Percentiles rank a stretch among this genome's conserved stretches.
Conservation (phyloP, 2,113 vertebrate species). For the Pteruthius melanotis region DNA sequence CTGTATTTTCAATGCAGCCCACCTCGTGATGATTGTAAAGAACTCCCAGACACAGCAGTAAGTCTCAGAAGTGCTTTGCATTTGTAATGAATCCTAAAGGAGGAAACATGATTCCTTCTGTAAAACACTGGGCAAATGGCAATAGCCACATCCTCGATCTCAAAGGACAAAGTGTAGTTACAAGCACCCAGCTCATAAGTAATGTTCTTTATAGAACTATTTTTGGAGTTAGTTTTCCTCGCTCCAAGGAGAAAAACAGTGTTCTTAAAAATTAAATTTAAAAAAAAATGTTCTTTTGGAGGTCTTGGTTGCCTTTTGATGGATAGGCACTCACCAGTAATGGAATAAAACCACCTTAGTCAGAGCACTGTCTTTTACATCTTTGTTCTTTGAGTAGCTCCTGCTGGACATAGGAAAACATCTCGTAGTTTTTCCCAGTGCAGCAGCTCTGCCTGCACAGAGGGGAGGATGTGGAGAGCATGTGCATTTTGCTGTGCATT, state of each 20-base stretch:
- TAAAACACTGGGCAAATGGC: background rate
- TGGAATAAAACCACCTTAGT: background rate
- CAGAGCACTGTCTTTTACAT: background rate
- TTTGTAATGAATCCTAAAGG: background rate
- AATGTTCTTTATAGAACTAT: background rate
- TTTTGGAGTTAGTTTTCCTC: background rate
- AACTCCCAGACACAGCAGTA: background rate
- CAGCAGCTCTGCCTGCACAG: background rate
- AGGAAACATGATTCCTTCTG: background rate
- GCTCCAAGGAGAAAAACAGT: background rate
- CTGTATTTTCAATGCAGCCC: background rate
- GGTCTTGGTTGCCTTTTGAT: background rate
- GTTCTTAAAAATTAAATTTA: background rate
- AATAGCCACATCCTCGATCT: background rate
- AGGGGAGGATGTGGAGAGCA: background rate
- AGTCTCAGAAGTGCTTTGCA: background rate
- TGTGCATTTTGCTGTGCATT: background rate
- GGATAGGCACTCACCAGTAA: background rate
- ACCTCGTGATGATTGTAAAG: background rate
- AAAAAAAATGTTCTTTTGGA: background rate
- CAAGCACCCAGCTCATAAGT: background rate
- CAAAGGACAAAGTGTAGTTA: background rate
- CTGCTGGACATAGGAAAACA: background rate
- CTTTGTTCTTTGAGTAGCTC: background rate
- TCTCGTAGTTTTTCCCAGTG: background rate